Base-by-base conservation (phyloP, 2,113 vertebrate species). In the Eulemur macaco region DNA sequence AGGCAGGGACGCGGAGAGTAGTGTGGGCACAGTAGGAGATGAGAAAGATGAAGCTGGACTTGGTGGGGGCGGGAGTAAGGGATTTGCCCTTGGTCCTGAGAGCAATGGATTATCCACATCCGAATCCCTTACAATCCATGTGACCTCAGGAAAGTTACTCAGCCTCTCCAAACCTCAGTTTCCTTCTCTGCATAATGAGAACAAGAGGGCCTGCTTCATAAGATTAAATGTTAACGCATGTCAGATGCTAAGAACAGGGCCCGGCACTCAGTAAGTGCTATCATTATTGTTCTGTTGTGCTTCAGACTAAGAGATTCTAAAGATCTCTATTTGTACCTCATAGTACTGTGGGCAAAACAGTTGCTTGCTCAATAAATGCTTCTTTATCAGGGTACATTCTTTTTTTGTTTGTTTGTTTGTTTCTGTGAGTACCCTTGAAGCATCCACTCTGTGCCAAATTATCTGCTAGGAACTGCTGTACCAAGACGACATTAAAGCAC, bases 31-130 rank as follows among this genome's bases (percentile, higher is more conserved):
- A 42, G 20, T 3, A 27, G 52, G 50, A 91, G 29, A 60, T 39
- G 85, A 42, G 68, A 31, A n/a, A 42, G 7, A 29, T 14, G 18
- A 50, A 23, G 20, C 50, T 69, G 52, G 11, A 18, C 6, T 29
- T 12, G 3, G 6, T 12, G 21, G 77, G 3, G 4, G 23, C 8
- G 14, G 54, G 5, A 21, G 1, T 39, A 2, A 11, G 39, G 3
- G 18, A 6, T 68, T 74, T 47, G 52, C 29, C 29, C 68, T 86
- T 76, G 34, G 31, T 39, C 23, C 58, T 60, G 31, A 91, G 34
- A 80, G 39, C 11, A 78, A 34, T 14, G 54, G 47, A 52, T 12
- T 21, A 27, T 69, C 39, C 42, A 34, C 10, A 9, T 85, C 76
- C 29, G 63, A 73, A 37, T 84, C 77, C 69, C 76, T 84, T 56